These are phyloP conservation scores for Polypedilum vanderplanki DNA, from an alignment of 1,140 invertebrate species.

Conservation along the genomic window DNA sequence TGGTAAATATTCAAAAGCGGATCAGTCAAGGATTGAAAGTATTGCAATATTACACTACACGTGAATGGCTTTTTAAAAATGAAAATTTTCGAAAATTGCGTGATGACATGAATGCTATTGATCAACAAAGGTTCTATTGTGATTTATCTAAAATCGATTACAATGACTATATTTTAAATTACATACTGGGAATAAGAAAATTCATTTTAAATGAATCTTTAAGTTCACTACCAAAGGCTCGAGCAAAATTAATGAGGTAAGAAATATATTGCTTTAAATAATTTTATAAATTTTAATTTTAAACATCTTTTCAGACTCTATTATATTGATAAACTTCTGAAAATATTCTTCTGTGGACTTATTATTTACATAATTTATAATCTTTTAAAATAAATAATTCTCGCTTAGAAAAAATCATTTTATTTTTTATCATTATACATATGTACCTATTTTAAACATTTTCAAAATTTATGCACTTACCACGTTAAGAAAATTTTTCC, in stretches of 20 bases:
- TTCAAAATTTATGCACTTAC: too few relatives aligned
- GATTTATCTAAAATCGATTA: conserved; percentile 55
- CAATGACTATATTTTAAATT: conserved; percentile 59
- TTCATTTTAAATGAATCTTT: conserved; percentile 71
- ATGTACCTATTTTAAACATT: too few relatives aligned
- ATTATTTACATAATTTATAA: conserved; percentile 39
- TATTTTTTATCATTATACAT: too few relatives aligned
- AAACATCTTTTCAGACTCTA: conserved; percentile 46
- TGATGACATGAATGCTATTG: conserved; percentile 50
- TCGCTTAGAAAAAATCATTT: too few relatives aligned
- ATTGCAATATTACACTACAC: conserved; percentile 79
- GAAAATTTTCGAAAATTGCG: conserved; percentile 60
- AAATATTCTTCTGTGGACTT: conserved; percentile 40
- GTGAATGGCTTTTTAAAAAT: conserved; percentile 74
- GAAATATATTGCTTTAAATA: conserved; percentile 29
- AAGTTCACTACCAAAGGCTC: conserved; percentile 62
- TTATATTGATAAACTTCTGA: conserved; percentile 46
- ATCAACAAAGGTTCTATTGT: conserved; percentile 54
- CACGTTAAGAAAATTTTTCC: too few relatives aligned
- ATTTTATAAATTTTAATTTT: conserved; percentile 31
- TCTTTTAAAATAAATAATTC: too few relatives aligned
- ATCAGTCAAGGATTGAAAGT: conserved; percentile 56
- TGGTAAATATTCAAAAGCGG: conserved; percentile 59
- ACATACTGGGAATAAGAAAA: conserved; percentile 64
- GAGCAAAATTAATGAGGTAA: conserved; percentile 50